phyloP scores from a whole-genome alignment of 2,888 invertebrate species.

The Drosophila longiperda region DNA sequence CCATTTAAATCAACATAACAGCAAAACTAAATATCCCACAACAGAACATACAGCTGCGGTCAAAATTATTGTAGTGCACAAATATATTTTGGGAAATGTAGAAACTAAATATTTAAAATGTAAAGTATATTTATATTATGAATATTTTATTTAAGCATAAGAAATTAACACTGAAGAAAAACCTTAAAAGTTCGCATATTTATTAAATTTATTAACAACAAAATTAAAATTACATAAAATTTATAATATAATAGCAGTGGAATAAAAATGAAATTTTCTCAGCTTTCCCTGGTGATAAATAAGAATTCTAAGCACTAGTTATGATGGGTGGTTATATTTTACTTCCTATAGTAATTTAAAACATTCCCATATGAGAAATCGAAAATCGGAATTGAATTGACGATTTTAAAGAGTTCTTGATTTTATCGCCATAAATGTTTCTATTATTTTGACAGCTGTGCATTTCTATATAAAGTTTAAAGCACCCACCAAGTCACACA shows the following conservation, averaged over 20 bases:
- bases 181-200: not conserved
- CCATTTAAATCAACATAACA: slow-evolving; percentile 7
- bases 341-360: not conserved
- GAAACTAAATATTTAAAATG: not conserved
- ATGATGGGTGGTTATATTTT: not conserved
- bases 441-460: not conserved
- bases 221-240: not conserved
- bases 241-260: not conserved
- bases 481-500: slow-evolving; percentile 1
- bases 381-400: not conserved
- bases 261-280: not conserved
- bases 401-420: not conserved
- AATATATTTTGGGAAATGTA: not conserved
- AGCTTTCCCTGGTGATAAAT: not conserved
- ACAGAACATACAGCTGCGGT: not conserved
- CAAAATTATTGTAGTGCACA: not conserved
- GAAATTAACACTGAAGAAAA: not conserved
- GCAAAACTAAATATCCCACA: slow-evolving; percentile 6
- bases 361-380: not conserved
- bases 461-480: not conserved
- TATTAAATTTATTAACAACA: not conserved
- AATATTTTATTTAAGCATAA: not conserved
- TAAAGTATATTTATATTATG: not conserved
- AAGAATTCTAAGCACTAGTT: not conserved
- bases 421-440: not conserved